Conservation (phyloP, 2,888 invertebrate genomes). For the Acleris cristana region DNA sequence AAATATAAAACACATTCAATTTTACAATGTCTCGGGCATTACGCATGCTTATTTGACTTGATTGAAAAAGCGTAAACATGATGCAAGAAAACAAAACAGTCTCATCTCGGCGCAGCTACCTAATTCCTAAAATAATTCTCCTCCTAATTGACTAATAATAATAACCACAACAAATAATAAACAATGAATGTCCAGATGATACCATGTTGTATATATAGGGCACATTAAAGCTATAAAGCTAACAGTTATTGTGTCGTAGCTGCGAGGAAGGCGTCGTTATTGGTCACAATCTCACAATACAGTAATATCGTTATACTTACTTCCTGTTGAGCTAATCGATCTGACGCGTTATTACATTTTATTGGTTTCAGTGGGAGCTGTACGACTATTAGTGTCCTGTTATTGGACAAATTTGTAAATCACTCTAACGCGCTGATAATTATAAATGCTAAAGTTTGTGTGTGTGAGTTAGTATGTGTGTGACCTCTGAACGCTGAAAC, state of each 20-base stretch:
- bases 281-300: slow-evolving; percentile 59
- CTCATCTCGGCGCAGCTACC: no score
- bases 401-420: neutral
- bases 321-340: slow-evolving; percentile 59
- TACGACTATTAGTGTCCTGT: neutral
- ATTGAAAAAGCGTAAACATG: no score
- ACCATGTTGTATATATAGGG: slow-evolving; percentile 52
- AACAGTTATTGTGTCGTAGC: slow-evolving; percentile 55
- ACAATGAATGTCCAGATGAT: slow-evolving; percentile 44
- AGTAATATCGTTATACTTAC: slow-evolving; percentile 55
- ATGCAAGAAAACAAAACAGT: no score
- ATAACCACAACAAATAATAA: slow-evolving; percentile 39
- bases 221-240: slow-evolving; percentile 56
- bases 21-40: no score
- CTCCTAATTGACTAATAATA: slow-evolving; percentile 23
- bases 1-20: no score
- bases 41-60: no score
- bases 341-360: slow-evolving; percentile 60
- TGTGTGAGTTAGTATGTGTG: no score
- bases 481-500: no score
- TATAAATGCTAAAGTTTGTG: no score
- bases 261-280: slow-evolving; percentile 50
- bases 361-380: slow-evolving; percentile 37
- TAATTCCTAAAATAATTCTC: neutral
- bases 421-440: no score